Conservation (phyloP, 2,888 invertebrate species). For the Harpalus rufipes region DNA sequence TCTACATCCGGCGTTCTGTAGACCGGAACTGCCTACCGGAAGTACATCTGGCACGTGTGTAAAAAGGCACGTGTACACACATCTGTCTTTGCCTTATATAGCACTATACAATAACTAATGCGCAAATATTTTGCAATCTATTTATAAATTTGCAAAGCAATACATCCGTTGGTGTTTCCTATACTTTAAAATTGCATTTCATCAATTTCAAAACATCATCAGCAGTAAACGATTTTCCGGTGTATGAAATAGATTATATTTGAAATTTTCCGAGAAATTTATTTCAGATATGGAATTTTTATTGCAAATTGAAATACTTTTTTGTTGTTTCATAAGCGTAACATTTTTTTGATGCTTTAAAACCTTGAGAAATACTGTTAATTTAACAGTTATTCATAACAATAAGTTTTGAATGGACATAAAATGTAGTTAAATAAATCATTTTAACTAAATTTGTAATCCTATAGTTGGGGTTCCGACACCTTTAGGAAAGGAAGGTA, state of each 20-base stretch:
- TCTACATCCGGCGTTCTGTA: conserved; percentile 1
- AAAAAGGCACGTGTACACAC: neutral
- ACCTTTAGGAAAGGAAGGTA: too few relatives aligned
- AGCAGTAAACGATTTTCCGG: neutral
- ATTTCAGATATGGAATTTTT: conserved; percentile 2
- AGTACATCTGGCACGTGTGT: conserved; percentile 15
- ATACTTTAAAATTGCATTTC: neutral
- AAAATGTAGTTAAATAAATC: too few relatives aligned
- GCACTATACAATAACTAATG: neutral
- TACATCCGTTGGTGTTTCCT: neutral
- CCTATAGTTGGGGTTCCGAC: too few relatives aligned
- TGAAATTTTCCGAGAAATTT: neutral
- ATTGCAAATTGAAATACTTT: neutral
- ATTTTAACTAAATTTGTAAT: too few relatives aligned
- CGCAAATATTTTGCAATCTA: neutral
- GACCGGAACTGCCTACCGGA: conserved; percentile 15
- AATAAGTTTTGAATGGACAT: too few relatives aligned
- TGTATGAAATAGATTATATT: conserved; percentile 2
- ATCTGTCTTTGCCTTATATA: neutral
- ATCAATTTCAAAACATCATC: neutral
- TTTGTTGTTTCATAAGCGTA: neutral
- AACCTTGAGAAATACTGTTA: neutral
- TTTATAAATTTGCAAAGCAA: neutral
- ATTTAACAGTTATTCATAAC: too few relatives aligned
- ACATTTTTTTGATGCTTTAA: neutral